phyloP scores from a whole-genome alignment of 1,140 invertebrate species.

The Drosophila truncata region DNA sequence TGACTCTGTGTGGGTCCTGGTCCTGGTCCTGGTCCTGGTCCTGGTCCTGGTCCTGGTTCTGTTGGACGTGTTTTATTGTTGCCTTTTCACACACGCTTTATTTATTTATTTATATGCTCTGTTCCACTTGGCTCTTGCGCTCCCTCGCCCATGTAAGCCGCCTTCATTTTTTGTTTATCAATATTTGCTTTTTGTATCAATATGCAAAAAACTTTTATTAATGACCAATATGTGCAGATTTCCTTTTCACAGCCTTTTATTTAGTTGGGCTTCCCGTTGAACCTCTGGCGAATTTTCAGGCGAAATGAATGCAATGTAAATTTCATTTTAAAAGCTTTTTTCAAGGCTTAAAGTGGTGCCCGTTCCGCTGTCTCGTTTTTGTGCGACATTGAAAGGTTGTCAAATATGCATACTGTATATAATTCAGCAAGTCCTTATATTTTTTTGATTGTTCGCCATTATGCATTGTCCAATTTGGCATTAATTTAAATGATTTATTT shows the following conservation, averaged over 20 bases:
- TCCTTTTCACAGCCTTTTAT: conserved; percentile 73
- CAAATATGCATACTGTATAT: conserved; percentile 43
- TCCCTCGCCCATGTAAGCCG: conserved; percentile 34
- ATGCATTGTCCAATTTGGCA: conserved; percentile 66
- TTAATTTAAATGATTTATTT: conserved; percentile 66
- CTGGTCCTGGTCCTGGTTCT: not conserved
- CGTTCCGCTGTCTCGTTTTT: conserved; percentile 16
- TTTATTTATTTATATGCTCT: conserved; percentile 64
- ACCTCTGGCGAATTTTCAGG: conserved; percentile 8
- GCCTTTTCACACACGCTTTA: conserved; percentile 67
- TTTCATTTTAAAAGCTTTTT: conserved; percentile 61
- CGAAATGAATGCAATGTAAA: conserved; percentile 58
- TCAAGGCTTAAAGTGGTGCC: conserved; percentile 45
- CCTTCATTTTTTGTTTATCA: conserved; percentile 74
- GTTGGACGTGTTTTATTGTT: conserved; percentile 59
- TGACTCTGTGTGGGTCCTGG: not conserved
- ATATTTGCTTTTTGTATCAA: conserved; percentile 74
- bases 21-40: too few species aligned
- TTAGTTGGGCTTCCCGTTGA: conserved; percentile 38
- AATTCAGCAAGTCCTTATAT: conserved; percentile 25
- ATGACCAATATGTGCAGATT: conserved; percentile 80
- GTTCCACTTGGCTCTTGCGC: conserved; percentile 28
- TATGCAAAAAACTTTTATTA: conserved; percentile 77
- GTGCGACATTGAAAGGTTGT: conserved; percentile 47
- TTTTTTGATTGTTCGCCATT: conserved; percentile 54